phyloP scores from a whole-genome alignment of 1,140 invertebrate species.

The Thrips palmi region DNA sequence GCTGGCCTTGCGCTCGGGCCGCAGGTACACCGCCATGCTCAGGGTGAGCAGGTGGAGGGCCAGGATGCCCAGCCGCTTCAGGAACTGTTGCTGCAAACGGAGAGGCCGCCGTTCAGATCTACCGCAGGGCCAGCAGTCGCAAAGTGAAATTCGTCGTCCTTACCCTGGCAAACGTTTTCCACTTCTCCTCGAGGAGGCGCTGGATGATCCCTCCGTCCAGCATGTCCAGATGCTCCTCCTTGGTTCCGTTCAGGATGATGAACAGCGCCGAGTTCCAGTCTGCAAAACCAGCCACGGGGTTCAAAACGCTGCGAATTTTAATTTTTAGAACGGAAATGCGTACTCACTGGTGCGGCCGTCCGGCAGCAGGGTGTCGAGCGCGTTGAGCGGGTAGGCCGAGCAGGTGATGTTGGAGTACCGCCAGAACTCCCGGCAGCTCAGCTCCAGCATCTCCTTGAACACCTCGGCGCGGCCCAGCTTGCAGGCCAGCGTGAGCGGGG shows the following conservation, averaged over 20 bases:
- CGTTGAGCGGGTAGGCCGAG: constrained; percentile 89
- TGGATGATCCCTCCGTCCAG: constrained; percentile 95
- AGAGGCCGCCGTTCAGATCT: too few species aligned
- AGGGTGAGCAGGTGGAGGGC: constrained; percentile 73
- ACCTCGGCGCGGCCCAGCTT: constrained; percentile 88
- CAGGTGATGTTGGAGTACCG: constrained; percentile 98
- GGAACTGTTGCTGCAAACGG: constrained; percentile 65
- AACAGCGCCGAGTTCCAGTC: constrained; percentile 98
- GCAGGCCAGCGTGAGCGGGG: constrained; percentile 87
- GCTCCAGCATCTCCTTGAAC: constrained; percentile 94
- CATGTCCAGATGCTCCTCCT: constrained; percentile 97
- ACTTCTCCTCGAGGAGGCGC: constrained; percentile 92
- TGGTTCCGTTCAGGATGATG: constrained; percentile 92
- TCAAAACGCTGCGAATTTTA: neutral
- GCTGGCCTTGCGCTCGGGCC: constrained; percentile 39
- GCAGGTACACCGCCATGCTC: constrained; percentile 74
- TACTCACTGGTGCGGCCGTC: constrained; percentile 83
- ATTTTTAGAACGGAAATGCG: neutral
- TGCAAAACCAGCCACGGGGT: constrained; percentile 25
- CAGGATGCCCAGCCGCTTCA: constrained; percentile 73
- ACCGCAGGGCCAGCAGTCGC: too few species aligned
- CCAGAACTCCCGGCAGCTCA: constrained; percentile 93
- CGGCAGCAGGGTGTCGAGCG: constrained; percentile 84
- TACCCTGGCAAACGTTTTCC: constrained; percentile 96
- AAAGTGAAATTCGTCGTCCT: constrained; percentile 15